phyloP scores from a whole-genome alignment of 2,797 vertebrate species.

The Gymnothorax javanicus region DNA sequence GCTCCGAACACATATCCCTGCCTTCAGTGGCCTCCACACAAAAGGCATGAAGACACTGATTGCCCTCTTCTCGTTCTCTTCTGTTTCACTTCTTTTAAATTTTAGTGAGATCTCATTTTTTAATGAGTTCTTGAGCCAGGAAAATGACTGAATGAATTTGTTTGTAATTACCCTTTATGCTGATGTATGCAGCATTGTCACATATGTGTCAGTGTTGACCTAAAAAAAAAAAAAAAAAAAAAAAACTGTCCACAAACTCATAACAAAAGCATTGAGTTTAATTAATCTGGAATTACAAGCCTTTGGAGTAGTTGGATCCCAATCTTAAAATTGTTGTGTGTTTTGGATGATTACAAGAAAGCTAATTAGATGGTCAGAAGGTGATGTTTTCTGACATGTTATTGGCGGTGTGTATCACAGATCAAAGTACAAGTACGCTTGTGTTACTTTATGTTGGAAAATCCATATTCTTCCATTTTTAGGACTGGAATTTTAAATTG shows the following conservation, averaged over 20 bases:
- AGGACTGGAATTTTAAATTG: neutral
- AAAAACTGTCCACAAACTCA: too few species aligned
- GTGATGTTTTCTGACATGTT: neutral
- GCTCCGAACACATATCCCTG: neutral
- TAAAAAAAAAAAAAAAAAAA: too few species aligned
- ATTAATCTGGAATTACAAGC: neutral
- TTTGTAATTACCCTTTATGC: too few species aligned
- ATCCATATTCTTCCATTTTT: neutral
- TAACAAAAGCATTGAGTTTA: neutral
- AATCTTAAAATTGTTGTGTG: neutral
- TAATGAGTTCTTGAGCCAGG: neutral
- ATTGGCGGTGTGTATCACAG: neutral
- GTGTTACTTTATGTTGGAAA: neutral
- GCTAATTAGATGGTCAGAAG: neutral
- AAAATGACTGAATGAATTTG: neutral
- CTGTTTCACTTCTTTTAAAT: neutral
- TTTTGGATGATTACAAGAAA: neutral
- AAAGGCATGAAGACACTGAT: neutral
- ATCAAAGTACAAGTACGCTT: neutral
- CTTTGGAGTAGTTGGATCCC: neutral
- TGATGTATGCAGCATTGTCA: too few species aligned
- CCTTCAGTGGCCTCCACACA: neutral
- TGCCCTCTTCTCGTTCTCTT: neutral
- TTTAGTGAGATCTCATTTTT: neutral
- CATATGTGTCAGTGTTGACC: too few species aligned